These are phyloP conservation scores for Cancer borealis DNA, from an alignment of 2,888 invertebrate species.

Conservation along the genomic window DNA sequence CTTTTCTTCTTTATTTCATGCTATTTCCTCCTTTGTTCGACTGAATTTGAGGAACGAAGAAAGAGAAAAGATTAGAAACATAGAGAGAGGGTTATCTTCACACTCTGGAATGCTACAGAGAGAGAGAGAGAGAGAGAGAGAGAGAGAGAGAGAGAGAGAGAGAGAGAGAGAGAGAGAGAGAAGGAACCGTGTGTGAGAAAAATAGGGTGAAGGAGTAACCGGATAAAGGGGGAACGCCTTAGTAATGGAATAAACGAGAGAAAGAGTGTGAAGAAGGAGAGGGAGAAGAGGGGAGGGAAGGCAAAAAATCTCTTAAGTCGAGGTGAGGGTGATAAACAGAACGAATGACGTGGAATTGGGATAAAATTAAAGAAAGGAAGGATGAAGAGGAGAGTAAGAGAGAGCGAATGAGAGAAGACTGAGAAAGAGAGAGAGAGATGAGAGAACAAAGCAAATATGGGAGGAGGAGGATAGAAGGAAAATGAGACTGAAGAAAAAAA, in stretches of 20 bases:
- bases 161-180: background rate
- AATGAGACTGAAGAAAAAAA: background rate
- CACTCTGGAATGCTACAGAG: background rate
- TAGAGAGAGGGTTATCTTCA: background rate
- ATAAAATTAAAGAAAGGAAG: background rate
- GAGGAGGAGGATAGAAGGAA: background rate
- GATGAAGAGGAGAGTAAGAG: background rate
- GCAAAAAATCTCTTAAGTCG: background rate
- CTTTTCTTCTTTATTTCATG: background rate
- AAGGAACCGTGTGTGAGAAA: background rate
- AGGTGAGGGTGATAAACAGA: conserved; percentile 23
- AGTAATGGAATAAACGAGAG: background rate
- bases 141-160: background rate
- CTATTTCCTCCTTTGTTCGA: background rate
- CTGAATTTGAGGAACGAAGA: background rate
- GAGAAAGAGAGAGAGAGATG: background rate
- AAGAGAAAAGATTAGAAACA: background rate
- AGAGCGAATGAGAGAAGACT: background rate
- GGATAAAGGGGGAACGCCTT: background rate
- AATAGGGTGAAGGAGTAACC: background rate
- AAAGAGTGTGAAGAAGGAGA: conserved; percentile 15
- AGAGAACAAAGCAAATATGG: background rate
- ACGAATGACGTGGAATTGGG: background rate
- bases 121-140: background rate
- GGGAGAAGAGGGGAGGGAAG: background rate